Evolutionary conservation across 2,797 vertebrate genomes (phyloP).

Genomic region (Sternarchorhynchus goeldii): DNA sequence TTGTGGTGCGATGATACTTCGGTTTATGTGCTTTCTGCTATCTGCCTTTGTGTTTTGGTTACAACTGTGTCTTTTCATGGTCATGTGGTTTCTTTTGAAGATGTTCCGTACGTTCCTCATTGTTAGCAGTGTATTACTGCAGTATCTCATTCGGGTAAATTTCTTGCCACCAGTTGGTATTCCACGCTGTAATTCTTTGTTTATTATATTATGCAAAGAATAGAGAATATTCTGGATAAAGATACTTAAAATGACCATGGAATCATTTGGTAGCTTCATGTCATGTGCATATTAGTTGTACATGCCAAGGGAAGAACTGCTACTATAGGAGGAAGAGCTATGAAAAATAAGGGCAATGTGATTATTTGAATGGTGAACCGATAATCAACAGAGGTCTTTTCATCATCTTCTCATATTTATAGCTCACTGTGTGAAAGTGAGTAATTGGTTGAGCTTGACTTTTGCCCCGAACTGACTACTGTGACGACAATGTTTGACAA

Average conservation of each 20-base stretch:
- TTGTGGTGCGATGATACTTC: constrained; percentile 19
- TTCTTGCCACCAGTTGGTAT: neutral
- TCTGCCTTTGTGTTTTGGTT: constrained; percentile 54
- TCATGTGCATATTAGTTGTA: neutral
- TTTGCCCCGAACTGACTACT: constrained; percentile 33
- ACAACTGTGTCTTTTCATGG: constrained; percentile 17
- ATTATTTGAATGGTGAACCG: constrained; percentile 11
- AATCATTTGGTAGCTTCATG: neutral
- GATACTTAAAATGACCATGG: neutral
- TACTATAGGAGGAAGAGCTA: neutral
- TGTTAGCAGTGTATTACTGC: neutral
- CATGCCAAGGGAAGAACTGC: neutral
- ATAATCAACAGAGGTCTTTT: constrained; percentile 11
- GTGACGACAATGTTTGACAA: constrained; percentile 32
- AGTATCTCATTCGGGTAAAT: neutral
- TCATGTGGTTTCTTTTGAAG: constrained; percentile 6
- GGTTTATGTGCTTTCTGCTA: constrained; percentile 49
- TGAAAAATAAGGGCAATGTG: constrained; percentile 6
- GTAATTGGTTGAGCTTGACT: constrained; percentile 45
- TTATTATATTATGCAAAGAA: neutral
- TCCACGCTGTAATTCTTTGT: neutral
- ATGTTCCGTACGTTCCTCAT: neutral
- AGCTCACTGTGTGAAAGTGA: constrained; percentile 19
- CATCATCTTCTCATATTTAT: constrained; percentile 43
- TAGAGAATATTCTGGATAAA: neutral